Evolutionary conservation across 2,113 vertebrate species (phyloP).

Genomic region (Calonectris borealis): DNA sequence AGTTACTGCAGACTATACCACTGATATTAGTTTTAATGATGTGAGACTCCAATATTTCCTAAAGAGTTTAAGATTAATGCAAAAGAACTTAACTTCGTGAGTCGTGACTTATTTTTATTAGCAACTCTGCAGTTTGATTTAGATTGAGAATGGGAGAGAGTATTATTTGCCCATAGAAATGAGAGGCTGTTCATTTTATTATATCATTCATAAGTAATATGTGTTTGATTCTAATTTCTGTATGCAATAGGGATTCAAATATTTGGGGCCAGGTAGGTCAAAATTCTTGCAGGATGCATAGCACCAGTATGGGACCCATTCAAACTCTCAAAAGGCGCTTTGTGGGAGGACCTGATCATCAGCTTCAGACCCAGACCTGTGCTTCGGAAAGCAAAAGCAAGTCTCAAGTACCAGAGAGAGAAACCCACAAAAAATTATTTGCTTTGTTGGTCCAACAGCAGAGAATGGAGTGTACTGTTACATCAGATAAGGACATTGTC

Average conservation of each 20-base stretch:
- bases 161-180: slow-evolving; percentile 30
- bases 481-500: neutral
- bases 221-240: neutral
- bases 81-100: slow-evolving; percentile 56
- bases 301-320: neutral
- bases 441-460: neutral
- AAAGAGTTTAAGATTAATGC: slow-evolving; percentile 57
- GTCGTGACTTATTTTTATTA: slow-evolving; percentile 58
- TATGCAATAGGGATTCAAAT: neutral
- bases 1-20: neutral
- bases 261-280: neutral
- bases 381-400: neutral
- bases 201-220: slow-evolving; percentile 8
- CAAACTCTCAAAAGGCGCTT: neutral
- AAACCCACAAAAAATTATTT: neutral
- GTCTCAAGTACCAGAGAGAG: neutral
- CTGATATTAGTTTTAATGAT: slow-evolving; percentile 46
- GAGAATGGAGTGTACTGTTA: neutral
- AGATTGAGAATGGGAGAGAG: neutral
- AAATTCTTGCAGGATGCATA: neutral
- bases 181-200: slow-evolving; percentile 19
- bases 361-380: neutral
- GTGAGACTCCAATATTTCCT: slow-evolving; percentile 50
- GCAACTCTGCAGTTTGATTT: slow-evolving; percentile 27
- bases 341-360: neutral